These are phyloP conservation scores for Lordiphosa clarofinis DNA, from an alignment of 1,140 invertebrate species.

Conservation along the genomic window DNA sequence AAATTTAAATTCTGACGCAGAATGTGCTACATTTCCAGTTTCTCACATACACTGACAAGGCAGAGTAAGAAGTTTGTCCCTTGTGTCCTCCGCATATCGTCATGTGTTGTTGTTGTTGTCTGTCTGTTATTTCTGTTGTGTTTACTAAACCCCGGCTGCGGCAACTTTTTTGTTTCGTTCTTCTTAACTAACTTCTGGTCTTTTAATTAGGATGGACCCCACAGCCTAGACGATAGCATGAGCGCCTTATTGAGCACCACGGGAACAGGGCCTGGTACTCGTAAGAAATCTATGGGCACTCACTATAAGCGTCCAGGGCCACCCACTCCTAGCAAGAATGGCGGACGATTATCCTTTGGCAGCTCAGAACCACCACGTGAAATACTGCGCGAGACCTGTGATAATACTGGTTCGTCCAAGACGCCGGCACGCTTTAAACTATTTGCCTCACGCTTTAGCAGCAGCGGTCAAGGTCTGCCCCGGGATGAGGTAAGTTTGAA, in stretches of 20 bases:
- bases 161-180: not conserved
- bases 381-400: slow-evolving; percentile 60
- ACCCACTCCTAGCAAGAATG: slow-evolving; percentile 90
- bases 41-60: not conserved
- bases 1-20: slow-evolving; percentile 1
- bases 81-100: not conserved
- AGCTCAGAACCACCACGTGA: slow-evolving; percentile 62
- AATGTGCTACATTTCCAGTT: slow-evolving; percentile 5
- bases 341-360: slow-evolving; percentile 85
- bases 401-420: slow-evolving; percentile 41
- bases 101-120: slow-evolving; percentile 11
- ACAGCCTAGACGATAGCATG: slow-evolving; percentile 83
- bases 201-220: slow-evolving; percentile 80
- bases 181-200: not conserved
- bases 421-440: slow-evolving; percentile 74
- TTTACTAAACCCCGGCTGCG: not conserved
- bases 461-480: slow-evolving; percentile 21
- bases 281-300: slow-evolving; percentile 83
- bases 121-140: slow-evolving; percentile 6
- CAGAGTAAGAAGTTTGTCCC: slow-evolving; percentile 12
- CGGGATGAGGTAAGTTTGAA: slow-evolving; percentile 51
- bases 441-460: slow-evolving; percentile 65
- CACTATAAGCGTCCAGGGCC: slow-evolving; percentile 91
- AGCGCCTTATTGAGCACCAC: slow-evolving; percentile 82
- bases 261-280: slow-evolving; percentile 42